A percentile compares a stretch with the other conserved stretches of the same genome.
Evolutionary conservation across 2,888 invertebrate genomes (phyloP).

Genomic region (Eristalis intricaria): DNA sequence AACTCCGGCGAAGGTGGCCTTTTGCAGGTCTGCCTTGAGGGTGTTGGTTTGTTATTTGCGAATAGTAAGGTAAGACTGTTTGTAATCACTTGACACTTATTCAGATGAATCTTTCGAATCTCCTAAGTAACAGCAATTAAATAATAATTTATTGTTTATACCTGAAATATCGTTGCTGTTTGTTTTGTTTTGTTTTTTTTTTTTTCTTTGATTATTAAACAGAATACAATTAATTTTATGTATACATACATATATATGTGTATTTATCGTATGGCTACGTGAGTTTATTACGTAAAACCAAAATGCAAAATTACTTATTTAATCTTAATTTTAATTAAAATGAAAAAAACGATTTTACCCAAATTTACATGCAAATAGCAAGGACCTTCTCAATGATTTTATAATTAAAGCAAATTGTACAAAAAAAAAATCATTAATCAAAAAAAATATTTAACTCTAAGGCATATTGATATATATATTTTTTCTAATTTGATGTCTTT

Average conservation of each 20-base stretch:
- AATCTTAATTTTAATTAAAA: constrained; percentile 28
- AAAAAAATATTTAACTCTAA: constrained; percentile 22
- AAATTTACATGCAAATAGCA: constrained; percentile 75
- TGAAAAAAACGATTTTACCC: constrained; percentile 2
- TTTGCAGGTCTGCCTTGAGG: constrained; percentile 99
- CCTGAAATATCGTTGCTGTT: constrained; percentile 59
- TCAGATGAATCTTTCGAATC: background rate
- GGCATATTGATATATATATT: constrained; percentile 51
- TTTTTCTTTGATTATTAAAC: constrained; percentile 17
- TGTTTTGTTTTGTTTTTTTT: constrained; percentile 42
- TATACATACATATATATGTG: constrained; percentile 50
- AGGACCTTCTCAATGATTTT: constrained; percentile 81
- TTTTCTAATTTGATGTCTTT: constrained; percentile 59
- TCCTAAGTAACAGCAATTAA: constrained; percentile 51
- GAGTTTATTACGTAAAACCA: constrained; percentile 57
- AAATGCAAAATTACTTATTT: constrained; percentile 18
- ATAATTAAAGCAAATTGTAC: constrained; percentile 32
- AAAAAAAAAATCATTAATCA: constrained; percentile 28
- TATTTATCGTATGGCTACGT: constrained; percentile 74
- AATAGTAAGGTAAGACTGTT: constrained; percentile 96
- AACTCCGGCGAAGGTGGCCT: constrained; percentile 98
- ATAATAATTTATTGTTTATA: constrained; percentile 21
- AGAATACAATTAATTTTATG: background rate
- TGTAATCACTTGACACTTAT: background rate
- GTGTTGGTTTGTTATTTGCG: constrained; percentile 98